Conservation (phyloP, 2,113 vertebrate species). For the Hemicordylus capensis region DNA sequence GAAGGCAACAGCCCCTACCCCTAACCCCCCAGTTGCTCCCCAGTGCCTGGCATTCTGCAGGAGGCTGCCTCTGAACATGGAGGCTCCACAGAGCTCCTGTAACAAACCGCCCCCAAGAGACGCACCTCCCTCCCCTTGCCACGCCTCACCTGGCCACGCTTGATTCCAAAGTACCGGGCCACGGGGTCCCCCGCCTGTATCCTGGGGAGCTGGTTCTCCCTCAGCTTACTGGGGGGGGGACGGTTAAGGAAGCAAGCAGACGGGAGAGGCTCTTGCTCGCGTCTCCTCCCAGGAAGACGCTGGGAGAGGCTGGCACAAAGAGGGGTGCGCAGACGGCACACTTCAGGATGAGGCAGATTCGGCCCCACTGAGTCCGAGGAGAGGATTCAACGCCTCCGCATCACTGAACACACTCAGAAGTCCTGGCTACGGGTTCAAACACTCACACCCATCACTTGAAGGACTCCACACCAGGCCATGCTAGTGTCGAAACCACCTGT, state of each 20-base stretch:
- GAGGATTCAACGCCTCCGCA: too few species aligned
- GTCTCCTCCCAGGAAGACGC: fast-evolving
- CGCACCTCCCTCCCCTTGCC: too few species aligned
- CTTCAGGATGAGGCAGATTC: too few species aligned
- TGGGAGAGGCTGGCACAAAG: fast-evolving
- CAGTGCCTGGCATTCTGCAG: background rate
- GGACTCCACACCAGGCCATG: too few species aligned
- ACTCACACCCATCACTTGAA: too few species aligned
- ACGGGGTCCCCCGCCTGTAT: constrained; percentile 97
- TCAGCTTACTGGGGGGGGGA: constrained; percentile 82
- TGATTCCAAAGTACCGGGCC: constrained; percentile 96
- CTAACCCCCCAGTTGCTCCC: background rate
- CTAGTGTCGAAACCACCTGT: too few species aligned
- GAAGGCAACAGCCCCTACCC: background rate
- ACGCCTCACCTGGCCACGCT: constrained; percentile 90
- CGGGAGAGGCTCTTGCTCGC: fast-evolving
- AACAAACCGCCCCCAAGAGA: too few species aligned
- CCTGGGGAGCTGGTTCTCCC: constrained; percentile 94
- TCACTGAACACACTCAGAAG: too few species aligned
- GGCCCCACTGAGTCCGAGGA: too few species aligned
- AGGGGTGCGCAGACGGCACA: too few species aligned
- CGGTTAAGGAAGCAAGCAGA: constrained; percentile 57
- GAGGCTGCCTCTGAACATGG: too few species aligned
- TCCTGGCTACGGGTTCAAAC: too few species aligned
- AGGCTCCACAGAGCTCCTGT: background rate